Percentiles rank a stretch among this genome's conserved stretches.
Evolutionary conservation across 2,113 vertebrate genomes (phyloP).

Genomic region (Brienomyrus brachyistius): DNA sequence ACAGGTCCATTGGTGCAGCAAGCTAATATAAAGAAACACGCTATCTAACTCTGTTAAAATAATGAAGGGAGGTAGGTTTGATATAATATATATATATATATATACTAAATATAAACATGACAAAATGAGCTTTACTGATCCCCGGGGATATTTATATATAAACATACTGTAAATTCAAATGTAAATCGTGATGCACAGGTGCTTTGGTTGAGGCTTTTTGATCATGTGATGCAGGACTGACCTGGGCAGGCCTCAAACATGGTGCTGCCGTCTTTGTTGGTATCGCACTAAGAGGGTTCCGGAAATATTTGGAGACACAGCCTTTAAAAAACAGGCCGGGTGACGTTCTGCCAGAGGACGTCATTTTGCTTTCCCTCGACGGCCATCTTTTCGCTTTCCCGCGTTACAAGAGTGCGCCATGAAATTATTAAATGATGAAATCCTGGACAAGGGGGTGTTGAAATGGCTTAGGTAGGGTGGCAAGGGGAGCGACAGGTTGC

Average conservation of each 20-base stretch:
- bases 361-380: background rate
- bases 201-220: background rate
- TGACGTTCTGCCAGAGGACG: background rate
- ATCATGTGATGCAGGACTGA: background rate
- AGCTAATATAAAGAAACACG: background rate
- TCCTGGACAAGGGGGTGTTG: background rate
- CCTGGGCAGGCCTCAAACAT: background rate
- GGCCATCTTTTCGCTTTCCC: background rate
- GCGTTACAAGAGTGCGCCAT: background rate
- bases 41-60: background rate
- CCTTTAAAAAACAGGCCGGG: background rate
- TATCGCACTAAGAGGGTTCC: background rate
- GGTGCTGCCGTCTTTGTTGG: background rate
- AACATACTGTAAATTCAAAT: background rate
- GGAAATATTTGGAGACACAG: background rate
- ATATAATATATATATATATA: background rate
- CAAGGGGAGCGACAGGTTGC: constrained; percentile 62
- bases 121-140: background rate
- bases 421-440: constrained; percentile 25
- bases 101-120: background rate
- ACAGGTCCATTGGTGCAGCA: background rate
- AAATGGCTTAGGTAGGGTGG: constrained; percentile 58
- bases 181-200: background rate
- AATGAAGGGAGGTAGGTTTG: background rate
- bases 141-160: constrained; percentile 43